Evolutionary conservation across 2,888 invertebrate species (phyloP).

Genomic region (Deilephila elpenor): DNA sequence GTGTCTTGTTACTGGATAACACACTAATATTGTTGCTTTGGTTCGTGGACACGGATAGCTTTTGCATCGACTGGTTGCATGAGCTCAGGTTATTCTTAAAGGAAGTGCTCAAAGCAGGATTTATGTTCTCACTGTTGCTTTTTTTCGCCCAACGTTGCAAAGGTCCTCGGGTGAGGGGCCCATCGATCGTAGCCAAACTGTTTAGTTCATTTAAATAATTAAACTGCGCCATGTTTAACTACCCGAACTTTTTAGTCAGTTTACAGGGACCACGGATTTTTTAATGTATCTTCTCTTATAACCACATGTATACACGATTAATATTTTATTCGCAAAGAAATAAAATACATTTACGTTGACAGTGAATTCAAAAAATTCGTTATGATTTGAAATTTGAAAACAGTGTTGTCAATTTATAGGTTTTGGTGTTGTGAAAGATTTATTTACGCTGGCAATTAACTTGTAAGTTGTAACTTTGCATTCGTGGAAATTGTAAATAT

Average conservation of each 20-base stretch:
- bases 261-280: constrained; percentile 6
- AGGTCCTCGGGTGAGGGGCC: constrained; percentile 91
- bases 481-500: too few species aligned
- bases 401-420: constrained; percentile 5
- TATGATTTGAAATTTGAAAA: constrained; percentile 25
- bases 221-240: constrained; percentile 88
- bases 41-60: constrained; percentile 85
- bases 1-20: constrained; percentile 84
- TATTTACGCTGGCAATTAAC: background rate
- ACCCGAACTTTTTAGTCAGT: background rate
- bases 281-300: background rate
- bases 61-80: constrained; percentile 87
- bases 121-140: constrained; percentile 86
- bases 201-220: constrained; percentile 92
- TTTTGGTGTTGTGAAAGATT: background rate
- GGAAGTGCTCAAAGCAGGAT: constrained; percentile 72
- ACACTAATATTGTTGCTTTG: constrained; percentile 81
- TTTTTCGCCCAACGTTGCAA: constrained; percentile 92
- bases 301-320: constrained; percentile 15
- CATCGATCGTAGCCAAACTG: constrained; percentile 90
- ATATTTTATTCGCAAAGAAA: constrained; percentile 24
- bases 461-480: background rate
- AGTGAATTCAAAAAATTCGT: constrained; percentile 28
- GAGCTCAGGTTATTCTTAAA: constrained; percentile 81
- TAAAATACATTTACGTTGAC: constrained; percentile 22